Percentiles rank a stretch among this genome's conserved stretches.
Evolutionary conservation across 2,888 invertebrate genomes (phyloP).

Genomic region (Agriopis leucophaearia): DNA sequence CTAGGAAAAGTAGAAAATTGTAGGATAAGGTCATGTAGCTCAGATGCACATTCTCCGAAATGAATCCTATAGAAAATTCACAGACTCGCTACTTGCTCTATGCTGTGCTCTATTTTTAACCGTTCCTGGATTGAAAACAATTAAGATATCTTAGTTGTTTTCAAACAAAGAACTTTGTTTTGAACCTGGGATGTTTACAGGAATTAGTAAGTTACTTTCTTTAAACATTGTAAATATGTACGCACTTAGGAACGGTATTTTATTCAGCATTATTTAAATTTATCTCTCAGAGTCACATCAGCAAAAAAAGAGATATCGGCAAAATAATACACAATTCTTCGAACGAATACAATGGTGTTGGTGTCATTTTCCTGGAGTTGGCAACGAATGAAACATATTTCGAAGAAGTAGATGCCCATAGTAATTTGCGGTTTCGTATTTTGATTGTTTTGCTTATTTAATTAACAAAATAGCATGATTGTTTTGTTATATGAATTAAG

Average conservation of each 20-base stretch:
- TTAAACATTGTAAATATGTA: too few species aligned
- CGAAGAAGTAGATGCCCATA: slow-evolving; percentile 2
- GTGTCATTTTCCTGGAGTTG: slow-evolving; percentile 16
- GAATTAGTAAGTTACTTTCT: too few species aligned
- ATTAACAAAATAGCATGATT: background rate
- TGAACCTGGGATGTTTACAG: too few species aligned
- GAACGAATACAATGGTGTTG: slow-evolving; percentile 13
- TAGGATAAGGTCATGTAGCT: too few species aligned
- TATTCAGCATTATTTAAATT: background rate
- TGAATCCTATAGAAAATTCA: too few species aligned
- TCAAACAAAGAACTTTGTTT: too few species aligned
- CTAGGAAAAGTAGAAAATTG: too few species aligned
- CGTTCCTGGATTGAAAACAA: too few species aligned
- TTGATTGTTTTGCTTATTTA: background rate
- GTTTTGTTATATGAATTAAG: background rate
- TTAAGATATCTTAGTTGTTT: too few species aligned
- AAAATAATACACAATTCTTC: slow-evolving; percentile 6
- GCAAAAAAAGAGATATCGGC: background rate
- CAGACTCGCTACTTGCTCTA: too few species aligned
- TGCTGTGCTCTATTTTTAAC: too few species aligned
- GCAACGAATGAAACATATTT: background rate
- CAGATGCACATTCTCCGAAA: too few species aligned
- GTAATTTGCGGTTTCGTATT: slow-evolving; percentile 10
- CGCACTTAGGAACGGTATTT: background rate
- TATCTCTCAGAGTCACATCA: background rate